phyloP scores from a whole-genome alignment of 2,888 invertebrate species.

The Limnephilus marmoratus region DNA sequence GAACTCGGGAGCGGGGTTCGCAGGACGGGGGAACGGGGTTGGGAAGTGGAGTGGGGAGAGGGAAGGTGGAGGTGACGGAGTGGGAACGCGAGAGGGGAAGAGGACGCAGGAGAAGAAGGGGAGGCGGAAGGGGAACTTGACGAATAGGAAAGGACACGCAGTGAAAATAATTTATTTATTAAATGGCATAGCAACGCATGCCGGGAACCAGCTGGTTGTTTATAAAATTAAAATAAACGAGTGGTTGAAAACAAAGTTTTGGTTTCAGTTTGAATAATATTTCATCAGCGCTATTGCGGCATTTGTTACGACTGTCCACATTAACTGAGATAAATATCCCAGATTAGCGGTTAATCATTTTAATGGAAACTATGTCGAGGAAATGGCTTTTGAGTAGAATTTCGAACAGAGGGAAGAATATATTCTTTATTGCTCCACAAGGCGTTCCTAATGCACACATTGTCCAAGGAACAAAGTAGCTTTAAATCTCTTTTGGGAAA shows the following conservation, averaged over 20 bases:
- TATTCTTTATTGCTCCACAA: neutral
- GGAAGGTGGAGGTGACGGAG: too few relatives aligned
- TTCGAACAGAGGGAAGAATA: conserved; percentile 15
- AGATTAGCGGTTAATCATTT: conserved; percentile 40
- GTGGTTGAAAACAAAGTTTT: neutral
- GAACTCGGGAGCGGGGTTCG: too few relatives aligned
- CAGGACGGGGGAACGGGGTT: too few relatives aligned
- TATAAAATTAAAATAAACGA: too few relatives aligned
- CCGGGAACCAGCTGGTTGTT: too few relatives aligned
- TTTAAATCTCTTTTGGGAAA: neutral
- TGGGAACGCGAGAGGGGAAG: too few relatives aligned
- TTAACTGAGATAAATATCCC: conserved; percentile 34
- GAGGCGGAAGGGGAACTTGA: too few relatives aligned
- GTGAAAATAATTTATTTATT: too few relatives aligned
- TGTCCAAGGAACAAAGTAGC: neutral
- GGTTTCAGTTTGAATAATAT: neutral
- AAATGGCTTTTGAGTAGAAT: conserved; percentile 28
- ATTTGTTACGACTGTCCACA: conserved; percentile 32
- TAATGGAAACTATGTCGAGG: conserved; percentile 36
- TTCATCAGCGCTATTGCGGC: conserved; percentile 21
- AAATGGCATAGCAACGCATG: too few relatives aligned
- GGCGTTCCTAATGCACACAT: conserved; percentile 12
- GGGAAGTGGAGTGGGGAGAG: too few relatives aligned
- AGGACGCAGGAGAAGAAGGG: too few relatives aligned
- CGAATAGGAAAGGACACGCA: too few relatives aligned